These are phyloP conservation scores for Vanacampus margaritifer DNA, from an alignment of 2,113 vertebrate genomes.

Conservation along the genomic window DNA sequence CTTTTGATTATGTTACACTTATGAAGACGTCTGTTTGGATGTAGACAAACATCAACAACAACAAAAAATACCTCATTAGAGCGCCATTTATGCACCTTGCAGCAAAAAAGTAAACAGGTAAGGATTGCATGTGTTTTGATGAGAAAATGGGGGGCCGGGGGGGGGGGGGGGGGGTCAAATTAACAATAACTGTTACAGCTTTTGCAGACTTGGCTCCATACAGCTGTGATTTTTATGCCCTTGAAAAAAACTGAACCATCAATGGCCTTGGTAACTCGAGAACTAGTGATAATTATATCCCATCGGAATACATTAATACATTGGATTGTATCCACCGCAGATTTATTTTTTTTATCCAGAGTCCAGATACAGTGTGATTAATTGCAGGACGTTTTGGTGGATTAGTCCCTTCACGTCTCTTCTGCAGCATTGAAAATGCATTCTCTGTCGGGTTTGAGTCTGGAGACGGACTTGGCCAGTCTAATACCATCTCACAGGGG, in stretches of 20 bases:
- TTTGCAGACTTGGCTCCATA: background rate
- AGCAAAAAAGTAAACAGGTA: background rate
- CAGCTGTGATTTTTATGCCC: constrained; percentile 4
- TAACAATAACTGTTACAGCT: background rate
- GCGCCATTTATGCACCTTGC: background rate
- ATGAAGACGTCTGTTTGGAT: constrained; percentile 5
- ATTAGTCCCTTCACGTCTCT: too few relatives aligned
- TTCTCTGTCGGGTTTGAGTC: too few relatives aligned
- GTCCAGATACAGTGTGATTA: background rate
- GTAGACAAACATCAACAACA: background rate
- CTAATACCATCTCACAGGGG: too few relatives aligned
- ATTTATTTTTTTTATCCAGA: background rate
- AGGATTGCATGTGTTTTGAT: background rate
- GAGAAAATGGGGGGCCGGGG: background rate
- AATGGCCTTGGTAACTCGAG: background rate
- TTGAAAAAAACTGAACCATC: constrained; percentile 3
- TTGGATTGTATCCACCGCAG: background rate
- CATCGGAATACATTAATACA: constrained; percentile 1
- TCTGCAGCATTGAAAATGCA: too few relatives aligned
- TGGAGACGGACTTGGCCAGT: too few relatives aligned
- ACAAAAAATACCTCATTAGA: constrained; percentile 3
- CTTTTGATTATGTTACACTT: constrained; percentile 31
- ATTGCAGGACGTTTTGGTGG: background rate
- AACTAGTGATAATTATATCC: background rate
- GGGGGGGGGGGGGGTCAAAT: background rate